A percentile compares a stretch with the other conserved stretches of the same genome.
Evolutionary conservation across 2,888 invertebrate genomes (phyloP).

Genomic region (Acheta domesticus): DNA sequence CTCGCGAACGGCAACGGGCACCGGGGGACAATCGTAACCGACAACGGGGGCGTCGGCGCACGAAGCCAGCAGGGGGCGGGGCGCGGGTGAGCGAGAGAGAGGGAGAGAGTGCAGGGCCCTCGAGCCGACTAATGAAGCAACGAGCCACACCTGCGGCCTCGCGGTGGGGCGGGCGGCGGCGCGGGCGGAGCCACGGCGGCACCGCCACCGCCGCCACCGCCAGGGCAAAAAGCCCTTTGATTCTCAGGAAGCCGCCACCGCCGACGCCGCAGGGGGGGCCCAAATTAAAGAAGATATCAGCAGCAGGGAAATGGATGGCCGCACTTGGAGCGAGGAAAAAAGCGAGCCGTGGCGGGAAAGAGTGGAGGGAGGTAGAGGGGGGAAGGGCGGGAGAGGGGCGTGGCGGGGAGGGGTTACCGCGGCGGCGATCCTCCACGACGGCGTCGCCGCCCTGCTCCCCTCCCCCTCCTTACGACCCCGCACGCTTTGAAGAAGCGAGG

Average conservation of each 20-base stretch:
- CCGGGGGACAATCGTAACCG: background rate
- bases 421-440: background rate
- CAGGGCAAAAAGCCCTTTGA: conserved; percentile 18
- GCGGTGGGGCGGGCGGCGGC: background rate
- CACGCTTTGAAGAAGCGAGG: no score
- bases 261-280: background rate
- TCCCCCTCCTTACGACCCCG: background rate
- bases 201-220: background rate
- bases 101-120: no score
- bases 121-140: background rate
- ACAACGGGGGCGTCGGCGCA: background rate
- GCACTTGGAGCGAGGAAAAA: background rate
- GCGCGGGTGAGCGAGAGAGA: no score
- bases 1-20: background rate
- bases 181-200: no score
- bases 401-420: no score
- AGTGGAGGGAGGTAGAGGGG: no score
- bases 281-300: conserved; percentile 2
- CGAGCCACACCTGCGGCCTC: background rate
- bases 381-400: no score
- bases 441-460: background rate
- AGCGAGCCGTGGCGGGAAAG: background rate
- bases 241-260: background rate
- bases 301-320: background rate
- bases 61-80: background rate